Evolutionary conservation across 2,797 vertebrate species (phyloP), one percentile per base, ranked within the genome.

Genomic region (Taeniopygia guttata): DNA sequence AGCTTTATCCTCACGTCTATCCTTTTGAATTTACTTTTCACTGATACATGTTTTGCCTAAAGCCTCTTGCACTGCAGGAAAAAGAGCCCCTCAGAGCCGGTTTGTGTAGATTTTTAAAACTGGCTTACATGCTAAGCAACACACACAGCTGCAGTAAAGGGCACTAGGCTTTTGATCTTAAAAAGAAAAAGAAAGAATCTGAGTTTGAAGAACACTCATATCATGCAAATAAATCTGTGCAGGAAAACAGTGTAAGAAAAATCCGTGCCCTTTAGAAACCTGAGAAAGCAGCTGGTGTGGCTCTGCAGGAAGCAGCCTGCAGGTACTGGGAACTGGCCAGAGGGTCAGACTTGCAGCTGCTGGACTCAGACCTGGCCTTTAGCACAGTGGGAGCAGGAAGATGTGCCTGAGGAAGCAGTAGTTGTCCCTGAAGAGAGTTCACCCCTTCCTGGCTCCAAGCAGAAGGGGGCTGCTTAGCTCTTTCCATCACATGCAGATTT

Each of bases 111-210:
- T 74, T 81, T 94, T 87, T 59, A 92, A 84, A 92, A 73, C 54
- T 62, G 58, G 49, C 51, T 81, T 59, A 40, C 43, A 84, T 55
- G 59, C 49, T 78, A 69, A 84, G 89, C 77, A 79, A 81, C 29
- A 83, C 55, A 84, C 55, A 66, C 66, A 89, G 79, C 76, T 95
- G 87, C 79, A 94, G 56, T n/a, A 84, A 93, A 95, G 46, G 36
- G 23, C 17, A 26, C 15, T 22, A 67, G 56, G 46, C 40, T 83
- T 96, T 94, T 92, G 75, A 85, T 80, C 58, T 83, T 60, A 9
- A 52, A 64, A 52, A 30, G 13, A 34, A 26, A n/a, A 45, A 38
- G 13, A 26, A 64, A 51, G 2, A 85, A 84, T n/a, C n/a, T 45
- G 46, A 21, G 15, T 73, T 80, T 90, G 85, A 95, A 77, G 45